A percentile compares a stretch with the other conserved stretches of the same genome.
These are phyloP conservation scores for Petroica traversi DNA, from an alignment of 2,113 vertebrate genomes.

Conservation along the genomic window DNA sequence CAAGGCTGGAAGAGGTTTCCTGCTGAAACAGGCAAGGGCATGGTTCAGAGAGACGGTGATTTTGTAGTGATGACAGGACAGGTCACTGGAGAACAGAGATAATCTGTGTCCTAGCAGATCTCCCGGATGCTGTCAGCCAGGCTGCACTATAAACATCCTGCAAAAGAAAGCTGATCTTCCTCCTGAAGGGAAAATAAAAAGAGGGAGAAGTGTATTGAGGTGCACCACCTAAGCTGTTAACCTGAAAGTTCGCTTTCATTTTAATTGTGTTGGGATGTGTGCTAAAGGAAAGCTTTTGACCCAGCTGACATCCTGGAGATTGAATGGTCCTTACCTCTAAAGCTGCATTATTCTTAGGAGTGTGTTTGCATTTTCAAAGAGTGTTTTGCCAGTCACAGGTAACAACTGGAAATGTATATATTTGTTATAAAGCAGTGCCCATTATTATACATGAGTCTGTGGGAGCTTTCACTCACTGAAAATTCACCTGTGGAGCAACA, in stretches of 20 bases:
- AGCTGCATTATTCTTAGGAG: not conserved
- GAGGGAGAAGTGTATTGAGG: not conserved
- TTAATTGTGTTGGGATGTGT: not conserved
- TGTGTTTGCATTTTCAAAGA: not conserved
- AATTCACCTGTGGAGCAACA: not conserved
- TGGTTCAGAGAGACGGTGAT: not conserved
- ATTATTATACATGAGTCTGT: not conserved
- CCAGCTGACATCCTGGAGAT: not conserved
- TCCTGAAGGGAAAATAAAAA: not conserved
- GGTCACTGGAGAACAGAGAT: not conserved
- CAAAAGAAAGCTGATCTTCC: not conserved
- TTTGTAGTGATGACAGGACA: not conserved
- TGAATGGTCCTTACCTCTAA: not conserved
- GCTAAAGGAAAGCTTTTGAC: not conserved
- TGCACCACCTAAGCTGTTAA: not conserved
- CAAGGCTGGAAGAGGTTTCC: not conserved
- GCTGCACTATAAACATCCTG: not conserved
- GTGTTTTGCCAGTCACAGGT: not conserved
- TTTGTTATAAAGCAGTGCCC: not conserved
- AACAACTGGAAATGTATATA: not conserved
- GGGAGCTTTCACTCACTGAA: not conserved
- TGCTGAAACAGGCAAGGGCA: not conserved
- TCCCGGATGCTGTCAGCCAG: not conserved
- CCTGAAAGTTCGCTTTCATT: not conserved
- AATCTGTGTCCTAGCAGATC: not conserved